Evolutionary conservation across 2,888 invertebrate species (phyloP).

Genomic region (Cosmopolites sordidus): DNA sequence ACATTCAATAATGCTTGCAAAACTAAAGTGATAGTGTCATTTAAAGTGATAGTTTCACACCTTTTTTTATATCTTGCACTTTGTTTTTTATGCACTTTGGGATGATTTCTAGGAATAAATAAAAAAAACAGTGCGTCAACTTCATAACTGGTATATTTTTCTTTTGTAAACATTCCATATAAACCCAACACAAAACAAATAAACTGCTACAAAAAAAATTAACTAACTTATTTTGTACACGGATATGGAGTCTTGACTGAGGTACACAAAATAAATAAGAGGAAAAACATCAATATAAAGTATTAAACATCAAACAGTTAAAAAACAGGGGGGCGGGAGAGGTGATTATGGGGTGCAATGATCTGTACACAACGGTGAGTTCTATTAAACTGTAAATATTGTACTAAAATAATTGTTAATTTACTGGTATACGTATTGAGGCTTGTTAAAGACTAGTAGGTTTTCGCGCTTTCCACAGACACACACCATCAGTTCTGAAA

Average conservation of each 20-base stretch:
- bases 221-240: constrained; percentile 42
- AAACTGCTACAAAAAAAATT: constrained; percentile 42
- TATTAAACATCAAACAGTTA: constrained; percentile 27
- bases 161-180: constrained; percentile 48
- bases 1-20: too few species aligned
- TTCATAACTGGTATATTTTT: constrained; percentile 31
- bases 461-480: constrained; percentile 41
- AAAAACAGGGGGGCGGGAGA: not conserved
- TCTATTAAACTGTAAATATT: constrained; percentile 33
- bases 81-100: too few species aligned
- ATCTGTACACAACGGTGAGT: constrained; percentile 49
- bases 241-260: constrained; percentile 35
- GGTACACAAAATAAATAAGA: constrained; percentile 43
- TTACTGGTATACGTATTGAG: constrained; percentile 46
- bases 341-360: constrained; percentile 38
- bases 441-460: constrained; percentile 48
- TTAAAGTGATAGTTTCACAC: too few species aligned
- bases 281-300: constrained; percentile 32
- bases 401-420: constrained; percentile 39
- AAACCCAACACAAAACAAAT: constrained; percentile 49
- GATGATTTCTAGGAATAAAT: too few species aligned
- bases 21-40: too few species aligned
- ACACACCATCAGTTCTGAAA: constrained; percentile 57
- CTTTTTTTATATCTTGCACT: too few species aligned
- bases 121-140: too few species aligned